Evolutionary conservation across 2,888 invertebrate species (phyloP), one percentile per base, ranked within the genome.

Genomic region (Drosophila crucigera): DNA sequence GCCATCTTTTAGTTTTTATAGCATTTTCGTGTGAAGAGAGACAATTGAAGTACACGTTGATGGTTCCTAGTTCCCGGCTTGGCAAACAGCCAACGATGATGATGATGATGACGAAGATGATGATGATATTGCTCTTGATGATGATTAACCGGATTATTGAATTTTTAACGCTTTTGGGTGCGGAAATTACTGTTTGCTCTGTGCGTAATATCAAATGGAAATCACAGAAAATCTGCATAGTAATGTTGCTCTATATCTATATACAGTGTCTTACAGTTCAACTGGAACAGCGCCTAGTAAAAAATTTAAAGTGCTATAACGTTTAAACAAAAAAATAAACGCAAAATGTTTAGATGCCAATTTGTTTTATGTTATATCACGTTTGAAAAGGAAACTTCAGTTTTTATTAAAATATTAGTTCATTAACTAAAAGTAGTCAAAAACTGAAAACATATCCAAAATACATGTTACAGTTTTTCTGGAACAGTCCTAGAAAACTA

Each of bases 211-310:
- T 72, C 68, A 67, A 83, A 78, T 68, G 80, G 73, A 83, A 89
- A 83, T 76, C 74, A 73, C 66, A 16, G 66, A 80, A 83, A 89
- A 86, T 90, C 83, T 90, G 73, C 90, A 90, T 91, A 83, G 54
- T 55, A 80, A 68, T 78, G 49, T 28, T 33, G 14, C 37, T 25
- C 33, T 53, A 35, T 37, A 28, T 50, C n/a, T 31, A 11, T 22
- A 16, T 47, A n/a, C n/a, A n/a, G n/a, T n/a, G n/a, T n/a, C n/a
- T n/a, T n/a, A n/a, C n/a, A n/a, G n/a, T n/a, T n/a, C n/a, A n/a
- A n/a, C n/a, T n/a, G n/a, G n/a, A n/a, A n/a, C n/a, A n/a, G n/a
- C n/a, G n/a, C n/a, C n/a, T n/a, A n/a, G n/a, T n/a, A n/a, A n/a
- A n/a, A n/a, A n/a, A n/a, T n/a, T n/a, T n/a, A n/a, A n/a, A n/a